Base-by-base conservation (phyloP, 2,113 vertebrate genomes). In the Salvelinus fontinalis region DNA sequence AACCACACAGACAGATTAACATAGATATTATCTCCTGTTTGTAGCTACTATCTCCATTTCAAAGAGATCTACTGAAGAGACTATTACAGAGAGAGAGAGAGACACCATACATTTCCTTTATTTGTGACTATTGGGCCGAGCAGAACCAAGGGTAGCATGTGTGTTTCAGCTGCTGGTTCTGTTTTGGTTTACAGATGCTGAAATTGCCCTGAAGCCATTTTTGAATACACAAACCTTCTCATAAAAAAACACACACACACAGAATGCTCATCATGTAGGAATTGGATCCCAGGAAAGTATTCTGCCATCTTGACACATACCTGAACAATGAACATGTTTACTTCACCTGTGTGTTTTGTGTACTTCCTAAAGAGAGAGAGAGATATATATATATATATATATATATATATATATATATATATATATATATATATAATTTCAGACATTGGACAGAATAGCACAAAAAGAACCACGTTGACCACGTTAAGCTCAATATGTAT, bases 31-130 rank as follows among this genome's bases (percentile, higher is more conserved):
- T n/a, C n/a, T n/a, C n/a, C n/a, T n/a, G n/a, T n/a, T n/a, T n/a
- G n/a, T n/a, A n/a, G n/a, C n/a, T n/a, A n/a, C n/a, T 26, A 26
- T 85, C 70, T 69, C 73, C 74, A 73, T 81, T 82, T 44, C 8
- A 27, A 16, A 27, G 65, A 67, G 26, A 67, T 26, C 8, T 5
- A 67, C 11, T 27, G 22, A 31, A 67, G 64, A 66, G 65, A 29
- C 8, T 14, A n/a, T 11, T 18, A 64, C 18, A 64, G 22, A 22
- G 22, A 14, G 26, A 64, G 60, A 14, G 64, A 66, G 24, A 66
- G 13, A 27, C 0, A 66, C 11, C 14, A 4, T 11, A 27, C 22
- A 14, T 31, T 26, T 29, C 9, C 6, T 66, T 26, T 29, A 27
- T 29, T 66, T 66, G 3, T 66, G n/a, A 14, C 3, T 62, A 24